These are phyloP conservation scores for Parauchenoglanis punctatus DNA, from an alignment of 2,797 vertebrate species.

Conservation along the genomic window DNA sequence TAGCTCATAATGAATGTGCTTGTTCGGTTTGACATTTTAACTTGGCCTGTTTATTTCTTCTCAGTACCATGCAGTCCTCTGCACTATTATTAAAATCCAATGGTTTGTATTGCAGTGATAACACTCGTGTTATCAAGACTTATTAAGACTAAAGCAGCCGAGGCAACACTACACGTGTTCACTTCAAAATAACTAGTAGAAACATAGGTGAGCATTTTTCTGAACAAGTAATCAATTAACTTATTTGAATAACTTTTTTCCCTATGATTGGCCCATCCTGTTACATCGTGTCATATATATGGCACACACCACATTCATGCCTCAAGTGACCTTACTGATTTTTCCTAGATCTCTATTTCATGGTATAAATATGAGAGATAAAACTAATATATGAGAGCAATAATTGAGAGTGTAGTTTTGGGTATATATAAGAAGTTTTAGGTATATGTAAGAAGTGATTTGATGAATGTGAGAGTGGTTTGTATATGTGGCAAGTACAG, in stretches of 20 bases:
- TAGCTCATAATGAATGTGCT: background rate
- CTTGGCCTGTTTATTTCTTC: background rate
- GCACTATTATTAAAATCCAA: background rate
- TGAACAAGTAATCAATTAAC: background rate
- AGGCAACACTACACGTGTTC: background rate
- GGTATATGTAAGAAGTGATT: background rate
- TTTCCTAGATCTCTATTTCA: background rate
- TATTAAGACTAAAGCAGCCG: background rate
- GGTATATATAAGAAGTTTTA: background rate
- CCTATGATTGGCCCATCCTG: background rate
- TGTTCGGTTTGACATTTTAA: background rate
- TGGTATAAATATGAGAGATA: background rate
- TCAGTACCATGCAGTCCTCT: background rate
- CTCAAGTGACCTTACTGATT: background rate
- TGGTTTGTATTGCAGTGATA: background rate
- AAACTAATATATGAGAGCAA: background rate
- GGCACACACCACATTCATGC: background rate
- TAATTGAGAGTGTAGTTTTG: background rate
- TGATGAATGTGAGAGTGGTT: background rate
- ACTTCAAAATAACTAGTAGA: background rate
- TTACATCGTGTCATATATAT: background rate
- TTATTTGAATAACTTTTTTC: background rate
- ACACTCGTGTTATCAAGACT: background rate
- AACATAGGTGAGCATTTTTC: background rate
- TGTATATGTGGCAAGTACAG: background rate